These are phyloP conservation scores for Harpagifer antarcticus DNA, from an alignment of 2,797 vertebrate genomes.

Conservation along the genomic window DNA sequence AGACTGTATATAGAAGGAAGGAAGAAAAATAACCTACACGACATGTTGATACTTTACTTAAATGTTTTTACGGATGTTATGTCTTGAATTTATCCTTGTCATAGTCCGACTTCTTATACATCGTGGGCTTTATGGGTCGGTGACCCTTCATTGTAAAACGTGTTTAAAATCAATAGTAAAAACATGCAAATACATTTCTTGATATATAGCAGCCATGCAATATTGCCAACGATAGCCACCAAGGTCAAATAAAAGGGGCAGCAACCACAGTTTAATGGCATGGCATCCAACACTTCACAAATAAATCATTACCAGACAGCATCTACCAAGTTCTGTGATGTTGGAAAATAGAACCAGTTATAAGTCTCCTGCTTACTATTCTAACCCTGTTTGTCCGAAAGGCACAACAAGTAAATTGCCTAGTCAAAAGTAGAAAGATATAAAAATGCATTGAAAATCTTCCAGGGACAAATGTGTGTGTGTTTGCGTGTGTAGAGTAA, in stretches of 20 bases:
- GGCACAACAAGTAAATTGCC: constrained; percentile 15
- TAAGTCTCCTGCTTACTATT: constrained; percentile 26
- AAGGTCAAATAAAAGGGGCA: neutral
- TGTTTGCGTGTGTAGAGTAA: constrained; percentile 5
- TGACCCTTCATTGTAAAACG: neutral
- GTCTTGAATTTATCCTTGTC: neutral
- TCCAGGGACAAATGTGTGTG: constrained; percentile 63
- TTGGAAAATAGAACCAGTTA: constrained; percentile 21
- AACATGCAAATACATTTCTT: no score
- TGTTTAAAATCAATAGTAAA: neutral
- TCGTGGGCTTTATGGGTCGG: neutral
- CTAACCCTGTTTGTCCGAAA: constrained; percentile 25
- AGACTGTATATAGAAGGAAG: neutral
- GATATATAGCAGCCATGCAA: neutral
- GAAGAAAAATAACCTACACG: neutral
- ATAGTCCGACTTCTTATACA: neutral
- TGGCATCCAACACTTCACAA: no score
- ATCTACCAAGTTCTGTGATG: neutral
- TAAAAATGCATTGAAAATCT: constrained; percentile 28
- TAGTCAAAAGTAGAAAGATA: constrained; percentile 33
- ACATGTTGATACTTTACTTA: no score
- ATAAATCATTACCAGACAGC: neutral
- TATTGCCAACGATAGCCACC: neutral
- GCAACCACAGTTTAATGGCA: neutral
- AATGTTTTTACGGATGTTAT: no score